Evolutionary conservation across 2,797 vertebrate genomes (phyloP).

Genomic region (Astyanax mexicanus): DNA sequence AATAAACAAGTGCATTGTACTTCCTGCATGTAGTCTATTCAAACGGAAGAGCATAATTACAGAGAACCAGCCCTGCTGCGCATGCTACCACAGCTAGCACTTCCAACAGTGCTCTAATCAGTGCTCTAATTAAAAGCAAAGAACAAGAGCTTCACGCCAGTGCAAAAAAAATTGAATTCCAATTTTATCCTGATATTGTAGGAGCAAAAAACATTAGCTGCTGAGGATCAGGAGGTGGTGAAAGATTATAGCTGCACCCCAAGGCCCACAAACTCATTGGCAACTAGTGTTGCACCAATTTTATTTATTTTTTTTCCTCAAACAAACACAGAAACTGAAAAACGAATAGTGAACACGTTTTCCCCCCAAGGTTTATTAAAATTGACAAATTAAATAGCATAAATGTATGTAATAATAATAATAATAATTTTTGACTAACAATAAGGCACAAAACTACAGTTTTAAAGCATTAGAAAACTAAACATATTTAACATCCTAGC

Average conservation of each 20-base stretch:
- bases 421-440: too few relatives aligned
- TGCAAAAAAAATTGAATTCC: neutral
- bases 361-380: too few relatives aligned
- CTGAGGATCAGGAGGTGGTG: neutral
- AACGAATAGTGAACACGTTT: too few relatives aligned
- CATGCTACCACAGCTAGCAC: slow-evolving; percentile 15
- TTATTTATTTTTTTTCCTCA: too few relatives aligned
- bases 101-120: neutral
- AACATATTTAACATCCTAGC: too few relatives aligned
- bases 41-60: slow-evolving; percentile 23
- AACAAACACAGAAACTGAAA: too few relatives aligned
- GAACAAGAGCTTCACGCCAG: neutral
- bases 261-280: too few relatives aligned
- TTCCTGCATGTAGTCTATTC: neutral
- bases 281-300: too few relatives aligned
- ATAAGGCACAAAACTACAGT: too few relatives aligned
- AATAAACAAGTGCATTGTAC: slow-evolving; percentile 13
- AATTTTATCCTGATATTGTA: neutral
- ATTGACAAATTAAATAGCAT: too few relatives aligned
- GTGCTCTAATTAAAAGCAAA: slow-evolving; percentile 17
- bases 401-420: too few relatives aligned
- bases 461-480: too few relatives aligned
- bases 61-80: slow-evolving; percentile 5
- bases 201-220: neutral
- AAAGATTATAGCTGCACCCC: neutral